A percentile compares a stretch with the other conserved stretches of the same genome.
phyloP scores from a whole-genome alignment of 2,113 vertebrate genomes.

The human (Homo sapiens) region DNA sequence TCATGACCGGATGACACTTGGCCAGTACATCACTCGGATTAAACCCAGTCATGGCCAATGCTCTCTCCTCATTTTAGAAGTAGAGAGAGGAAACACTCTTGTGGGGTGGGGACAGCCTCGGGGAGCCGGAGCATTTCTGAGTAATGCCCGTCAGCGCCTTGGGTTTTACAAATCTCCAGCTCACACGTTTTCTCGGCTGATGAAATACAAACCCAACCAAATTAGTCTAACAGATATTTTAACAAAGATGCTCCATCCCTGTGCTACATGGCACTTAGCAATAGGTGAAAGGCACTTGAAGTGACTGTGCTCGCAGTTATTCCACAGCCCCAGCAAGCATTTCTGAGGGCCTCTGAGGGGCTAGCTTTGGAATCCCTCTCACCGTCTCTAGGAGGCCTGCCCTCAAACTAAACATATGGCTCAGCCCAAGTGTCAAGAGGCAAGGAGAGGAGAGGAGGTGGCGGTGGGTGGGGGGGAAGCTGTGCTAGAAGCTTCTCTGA shows the following conservation, averaged over 20 bases:
- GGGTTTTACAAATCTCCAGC: background rate
- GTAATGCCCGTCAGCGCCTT: background rate
- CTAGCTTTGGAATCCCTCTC: background rate
- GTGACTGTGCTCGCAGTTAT: background rate
- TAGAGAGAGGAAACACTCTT: background rate
- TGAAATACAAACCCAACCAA: background rate
- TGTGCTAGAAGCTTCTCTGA: background rate
- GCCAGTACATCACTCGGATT: background rate
- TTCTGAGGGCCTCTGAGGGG: background rate
- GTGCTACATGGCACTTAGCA: background rate
- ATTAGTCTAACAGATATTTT: background rate
- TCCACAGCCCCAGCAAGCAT: background rate
- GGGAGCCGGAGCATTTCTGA: background rate
- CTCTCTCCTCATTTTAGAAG: background rate
- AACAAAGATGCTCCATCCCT: background rate
- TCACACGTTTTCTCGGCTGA: background rate
- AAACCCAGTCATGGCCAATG: background rate
- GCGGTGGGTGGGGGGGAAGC: background rate
- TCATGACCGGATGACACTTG: background rate
- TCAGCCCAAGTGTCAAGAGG: background rate
- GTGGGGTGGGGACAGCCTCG: background rate
- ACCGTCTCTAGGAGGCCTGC: background rate
- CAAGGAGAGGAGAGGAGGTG: background rate
- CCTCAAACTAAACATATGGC: background rate
- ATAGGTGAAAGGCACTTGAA: background rate